Conservation (phyloP, 2,113 vertebrate genomes). For the Anguilla rostrata region DNA sequence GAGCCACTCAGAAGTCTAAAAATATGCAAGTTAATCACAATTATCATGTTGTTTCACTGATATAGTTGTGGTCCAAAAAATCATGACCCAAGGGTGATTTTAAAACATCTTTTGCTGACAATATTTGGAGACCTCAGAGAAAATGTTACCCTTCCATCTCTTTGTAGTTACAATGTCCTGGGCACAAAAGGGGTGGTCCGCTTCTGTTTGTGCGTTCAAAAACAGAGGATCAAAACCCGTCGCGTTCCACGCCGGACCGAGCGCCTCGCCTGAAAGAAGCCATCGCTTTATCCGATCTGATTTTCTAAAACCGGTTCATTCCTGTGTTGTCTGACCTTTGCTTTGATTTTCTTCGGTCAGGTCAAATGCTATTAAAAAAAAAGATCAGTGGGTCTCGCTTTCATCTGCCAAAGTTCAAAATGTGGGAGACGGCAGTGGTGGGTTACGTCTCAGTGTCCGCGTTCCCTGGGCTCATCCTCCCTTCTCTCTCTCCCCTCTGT, state of each 20-base stretch:
- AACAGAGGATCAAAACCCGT: conserved; percentile 61
- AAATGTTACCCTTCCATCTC: background rate
- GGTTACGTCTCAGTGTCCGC: background rate
- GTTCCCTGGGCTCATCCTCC: background rate
- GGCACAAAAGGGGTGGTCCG: conserved; percentile 9
- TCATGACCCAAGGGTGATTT: background rate
- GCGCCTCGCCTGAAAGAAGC: conserved; percentile 34
- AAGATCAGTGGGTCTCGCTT: conserved; percentile 68
- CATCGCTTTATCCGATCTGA: conserved; percentile 42
- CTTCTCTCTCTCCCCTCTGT: conserved; percentile 35
- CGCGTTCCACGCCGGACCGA: conserved; percentile 44
- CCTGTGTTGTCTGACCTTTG: conserved; percentile 65
- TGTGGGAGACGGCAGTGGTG: conserved; percentile 47
- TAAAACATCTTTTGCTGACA: background rate
- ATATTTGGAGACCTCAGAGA: background rate
- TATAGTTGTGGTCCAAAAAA: background rate
- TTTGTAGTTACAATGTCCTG: conserved; percentile 21
- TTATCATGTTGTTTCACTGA: no score
- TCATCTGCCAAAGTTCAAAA: conserved; percentile 70
- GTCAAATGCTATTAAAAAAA: conserved; percentile 59
- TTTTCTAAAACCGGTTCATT: conserved; percentile 48
- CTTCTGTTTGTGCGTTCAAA: conserved; percentile 43
- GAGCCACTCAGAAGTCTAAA: no score
- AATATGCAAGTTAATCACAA: no score
- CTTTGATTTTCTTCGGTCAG: conserved; percentile 60